Base-by-base conservation (phyloP, 2,888 invertebrate genomes). In the Sminthurides aquaticus region DNA sequence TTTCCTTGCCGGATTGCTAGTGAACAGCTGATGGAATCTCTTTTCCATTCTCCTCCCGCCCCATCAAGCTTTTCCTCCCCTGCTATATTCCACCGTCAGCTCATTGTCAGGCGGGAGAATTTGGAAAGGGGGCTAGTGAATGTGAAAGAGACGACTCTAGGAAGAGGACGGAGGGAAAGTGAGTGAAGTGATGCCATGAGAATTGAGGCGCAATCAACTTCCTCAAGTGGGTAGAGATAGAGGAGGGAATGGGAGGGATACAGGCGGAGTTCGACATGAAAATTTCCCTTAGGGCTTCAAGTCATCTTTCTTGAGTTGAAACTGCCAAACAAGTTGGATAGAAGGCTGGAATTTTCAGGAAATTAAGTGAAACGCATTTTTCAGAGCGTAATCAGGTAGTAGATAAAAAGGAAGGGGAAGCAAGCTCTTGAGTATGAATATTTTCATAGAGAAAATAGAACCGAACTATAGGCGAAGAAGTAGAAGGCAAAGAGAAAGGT, bases 291-390 rank as follows among this genome's bases (percentile, higher is more conserved):
- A 34, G 43, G 43, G 43, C 43, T 34, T 34, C 43, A 34, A 34
- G 43, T 34, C 43, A 34, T 34, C 43, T 34, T 34, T 34, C 43
- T 34, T 34, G 43, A 34, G 43, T 34, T 34, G 43, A 34, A 34
- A 34, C 43, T 34, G 43, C 43, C 43, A 34, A 34, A 34, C 8
- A 34, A 34, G 43, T 34, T 34, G 43, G 43, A 34, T 34, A 15
- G 43, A 34, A 34, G 43, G 8, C 8, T 34, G 5, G 43, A 15
- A 34, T 11, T 34, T 34, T 34, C 65, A 65, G 65, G 61, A 65
- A 65, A 65, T 65, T 65, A 65, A 65, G 61, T 49, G 57, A 61
- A 60, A 57, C 61, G 55, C 65, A 65, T 65, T 65, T 56, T 65
- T 65, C 65, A 61, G 27, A 48, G 57, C 60, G 54, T 62, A 65